Evolutionary conservation across 2,113 vertebrate genomes (phyloP).

Genomic region (Misgurnus mizolepis): DNA sequence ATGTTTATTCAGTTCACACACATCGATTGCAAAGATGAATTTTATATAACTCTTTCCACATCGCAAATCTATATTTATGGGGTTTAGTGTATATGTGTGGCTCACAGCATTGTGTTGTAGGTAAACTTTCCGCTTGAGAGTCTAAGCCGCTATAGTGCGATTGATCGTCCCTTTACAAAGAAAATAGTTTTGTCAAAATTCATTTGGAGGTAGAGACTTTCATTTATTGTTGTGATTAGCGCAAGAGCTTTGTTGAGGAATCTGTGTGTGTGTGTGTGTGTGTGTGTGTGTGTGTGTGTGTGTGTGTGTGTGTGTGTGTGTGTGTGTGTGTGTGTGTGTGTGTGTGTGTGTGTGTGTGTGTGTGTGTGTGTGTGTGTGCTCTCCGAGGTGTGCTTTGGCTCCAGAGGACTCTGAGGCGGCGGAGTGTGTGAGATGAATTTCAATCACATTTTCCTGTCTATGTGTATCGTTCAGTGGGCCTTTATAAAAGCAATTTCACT

Average conservation of each 20-base stretch:
- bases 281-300: slow-evolving; percentile 35
- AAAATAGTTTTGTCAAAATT: slow-evolving; percentile 33
- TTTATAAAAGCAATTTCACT: slow-evolving; percentile 48
- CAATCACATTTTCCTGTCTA: slow-evolving; percentile 44
- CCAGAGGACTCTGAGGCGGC: slow-evolving; percentile 56
- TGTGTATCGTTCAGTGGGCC: slow-evolving; percentile 27
- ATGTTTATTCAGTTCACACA: slow-evolving; percentile 18
- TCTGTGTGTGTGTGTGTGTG: slow-evolving; percentile 1
- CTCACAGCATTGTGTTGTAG: background rate
- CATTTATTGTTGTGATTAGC: slow-evolving; percentile 33
- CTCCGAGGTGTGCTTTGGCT: slow-evolving; percentile 47
- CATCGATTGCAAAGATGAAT: background rate
- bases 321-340: slow-evolving; percentile 11
- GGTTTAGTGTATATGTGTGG: slow-evolving; percentile 9
- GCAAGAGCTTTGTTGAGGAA: slow-evolving; percentile 17
- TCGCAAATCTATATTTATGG: slow-evolving; percentile 7
- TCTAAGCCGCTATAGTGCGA: slow-evolving; percentile 54
- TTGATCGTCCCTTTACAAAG: slow-evolving; percentile 45
- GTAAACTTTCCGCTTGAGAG: slow-evolving; percentile 14
- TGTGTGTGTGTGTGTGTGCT: slow-evolving; percentile 33
- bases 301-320: slow-evolving; percentile 1
- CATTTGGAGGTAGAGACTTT: slow-evolving; percentile 21
- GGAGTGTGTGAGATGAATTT: slow-evolving; percentile 61
- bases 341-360: slow-evolving; percentile 30
- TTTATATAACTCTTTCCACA: background rate